Base-by-base conservation (phyloP, 2,113 vertebrate species). In the Pitta sordida region DNA sequence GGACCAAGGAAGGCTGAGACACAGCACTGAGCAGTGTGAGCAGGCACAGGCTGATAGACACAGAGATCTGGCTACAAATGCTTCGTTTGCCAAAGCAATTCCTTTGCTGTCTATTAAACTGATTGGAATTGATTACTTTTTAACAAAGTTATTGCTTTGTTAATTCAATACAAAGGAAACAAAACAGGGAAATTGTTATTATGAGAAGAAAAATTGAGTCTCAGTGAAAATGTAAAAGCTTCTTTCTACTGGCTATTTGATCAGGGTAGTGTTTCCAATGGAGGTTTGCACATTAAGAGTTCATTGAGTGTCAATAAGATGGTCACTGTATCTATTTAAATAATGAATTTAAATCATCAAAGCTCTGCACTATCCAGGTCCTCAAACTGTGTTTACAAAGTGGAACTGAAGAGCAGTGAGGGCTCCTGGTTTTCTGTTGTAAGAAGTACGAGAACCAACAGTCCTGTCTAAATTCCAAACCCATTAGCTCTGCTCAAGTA, bases 31-130 rank as follows among this genome's bases (percentile, higher is more conserved):
- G 62, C 81, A 60, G 27, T 17, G n/a, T n/a, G 83, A 88, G 68
- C 34, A 83, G 29, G 17, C 48, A 20, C 48, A 64, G 48, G 3
- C 41, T 69, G 24, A 41, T 0, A 70, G 60, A 48, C 76, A 82
- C 71, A 52, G 48, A 88, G 11, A 62, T 12, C 24, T 44, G 13
- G 63, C 70, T 86, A 46, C 73, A 73, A 29, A 17, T 34, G 69
- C 83, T 64, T 74, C 37, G 36, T 65, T 79, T 62, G 34, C 58
- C 74, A 92, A 68, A 87, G 21, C 30, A 58, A 44, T 65, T 84
- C 44, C 26, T 84, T 77, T 79, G 46, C 44, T 68, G 37, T 32
- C 85, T 89, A 58, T 87, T 91, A 83, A 89, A 79, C 44, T 79
- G 37, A 79, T 89, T 55, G 68, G 15, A 76, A 82, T 41, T 49